Evolutionary conservation across 2,888 invertebrate species (phyloP), one percentile per base, ranked within the genome.

Genomic region (Drosophila fulvimacula): DNA sequence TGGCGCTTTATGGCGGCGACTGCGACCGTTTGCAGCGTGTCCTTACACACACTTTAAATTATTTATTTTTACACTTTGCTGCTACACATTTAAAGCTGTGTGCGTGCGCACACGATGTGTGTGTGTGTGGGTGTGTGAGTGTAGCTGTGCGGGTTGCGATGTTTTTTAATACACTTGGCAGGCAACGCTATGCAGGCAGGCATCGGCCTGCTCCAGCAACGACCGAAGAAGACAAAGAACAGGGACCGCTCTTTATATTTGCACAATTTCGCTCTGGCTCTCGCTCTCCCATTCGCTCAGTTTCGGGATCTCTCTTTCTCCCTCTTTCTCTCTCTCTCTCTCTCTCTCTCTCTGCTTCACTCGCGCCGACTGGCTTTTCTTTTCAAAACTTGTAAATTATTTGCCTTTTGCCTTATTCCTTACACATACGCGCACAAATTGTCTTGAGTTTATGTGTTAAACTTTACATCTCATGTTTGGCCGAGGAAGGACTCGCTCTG

Each of bases 11-110:
- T 83, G 84, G 82, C 71, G 69, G 62, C 73, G 51, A 73, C 58
- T 79, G 76, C 79, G 69, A 70, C 76, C 84, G 75, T 83, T 86
- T 81, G 79, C 82, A 76, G 73, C 86, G 73, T 85, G 88, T 89
- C 86, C 83, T 85, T 89, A 89, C 83, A 85, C 84, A 89, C 88
- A 89, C 86, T 86, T 89, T 86, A 89, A 86, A 86, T 86, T 86
- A 89, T 86, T 86, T 86, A 89, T 89, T 89, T 89, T 88, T 89
- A 86, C 85, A 89, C 90, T 89, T 79, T 73, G 88, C 86, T 88
- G 89, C 88, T 81, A 84, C 82, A 89, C 83, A 88, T 89, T 84
- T 84, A 73, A 87, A 78, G 89, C 63, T 73, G 65, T 56, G 24
- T 44, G 75, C 48, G 53, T 46, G 44, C 17, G 34, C 36, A 57